Percentiles rank a stretch among this genome's conserved stretches.
phyloP scores from a whole-genome alignment of 1,140 invertebrate genomes.

The Lepidurus packardi region DNA sequence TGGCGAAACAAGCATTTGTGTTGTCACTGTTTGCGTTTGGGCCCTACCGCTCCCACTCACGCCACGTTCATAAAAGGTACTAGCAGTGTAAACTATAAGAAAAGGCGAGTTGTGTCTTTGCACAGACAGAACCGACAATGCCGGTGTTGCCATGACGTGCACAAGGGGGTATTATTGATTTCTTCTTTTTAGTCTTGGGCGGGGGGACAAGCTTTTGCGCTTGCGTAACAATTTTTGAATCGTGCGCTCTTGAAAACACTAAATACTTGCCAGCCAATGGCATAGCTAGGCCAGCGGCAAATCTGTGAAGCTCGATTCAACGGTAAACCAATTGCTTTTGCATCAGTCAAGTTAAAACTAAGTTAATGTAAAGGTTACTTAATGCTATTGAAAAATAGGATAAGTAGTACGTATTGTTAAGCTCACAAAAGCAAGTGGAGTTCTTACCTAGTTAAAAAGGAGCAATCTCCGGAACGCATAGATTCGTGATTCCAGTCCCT shows the following conservation, averaged over 20 bases:
- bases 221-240: neutral
- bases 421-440: too few relatives aligned
- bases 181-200: neutral
- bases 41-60: neutral
- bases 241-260: neutral
- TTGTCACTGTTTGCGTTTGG: neutral
- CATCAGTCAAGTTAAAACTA: too few relatives aligned
- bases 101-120: neutral
- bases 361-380: too few relatives aligned
- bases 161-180: neutral
- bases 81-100: neutral
- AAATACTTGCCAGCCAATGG: neutral
- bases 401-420: too few relatives aligned
- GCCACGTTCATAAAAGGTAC: slow-evolving; percentile 9
- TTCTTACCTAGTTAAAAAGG: too few relatives aligned
- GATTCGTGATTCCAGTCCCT: neutral
- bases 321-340: too few relatives aligned
- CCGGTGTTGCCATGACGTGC: neutral
- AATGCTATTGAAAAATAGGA: too few relatives aligned
- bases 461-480: too few relatives aligned
- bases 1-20: neutral
- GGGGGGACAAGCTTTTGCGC: neutral
- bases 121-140: neutral
- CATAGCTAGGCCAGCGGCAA: neutral
- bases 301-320: neutral